These are phyloP conservation scores for Encarsia formosa DNA, from an alignment of 2,888 invertebrate genomes.

Conservation along the genomic window DNA sequence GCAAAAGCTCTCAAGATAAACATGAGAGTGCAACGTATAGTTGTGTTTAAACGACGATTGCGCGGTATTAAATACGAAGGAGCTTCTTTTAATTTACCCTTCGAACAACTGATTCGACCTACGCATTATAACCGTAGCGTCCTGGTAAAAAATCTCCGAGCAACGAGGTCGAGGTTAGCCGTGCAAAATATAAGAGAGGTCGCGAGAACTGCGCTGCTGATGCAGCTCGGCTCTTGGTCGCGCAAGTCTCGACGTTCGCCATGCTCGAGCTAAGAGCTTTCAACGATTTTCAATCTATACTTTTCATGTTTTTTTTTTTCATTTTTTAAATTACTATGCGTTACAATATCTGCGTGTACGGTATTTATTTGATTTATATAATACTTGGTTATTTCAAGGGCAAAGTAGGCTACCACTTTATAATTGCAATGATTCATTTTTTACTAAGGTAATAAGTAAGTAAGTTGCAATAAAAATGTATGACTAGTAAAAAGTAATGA, in stretches of 20 bases:
- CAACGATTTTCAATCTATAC: not conserved
- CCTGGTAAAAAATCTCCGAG: conserved; percentile 20
- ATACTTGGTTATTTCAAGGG: no score
- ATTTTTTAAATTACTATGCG: not conserved
- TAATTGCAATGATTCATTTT: no score
- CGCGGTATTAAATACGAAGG: no score
- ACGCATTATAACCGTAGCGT: not conserved
- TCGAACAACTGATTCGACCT: conserved; percentile 1
- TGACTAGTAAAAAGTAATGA: no score
- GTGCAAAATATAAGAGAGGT: conserved; percentile 22
- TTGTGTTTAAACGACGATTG: no score
- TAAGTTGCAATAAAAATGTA: no score
- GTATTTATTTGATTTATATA: no score
- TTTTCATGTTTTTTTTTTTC: not conserved
- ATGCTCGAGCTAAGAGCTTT: not conserved
- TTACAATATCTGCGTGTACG: not conserved
- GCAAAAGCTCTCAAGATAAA: no score
- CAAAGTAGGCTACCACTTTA: no score
- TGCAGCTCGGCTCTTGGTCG: not conserved
- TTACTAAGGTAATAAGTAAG: no score
- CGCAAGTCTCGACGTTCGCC: not conserved
- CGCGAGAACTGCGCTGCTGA: not conserved
- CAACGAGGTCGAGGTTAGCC: conserved; percentile 28
- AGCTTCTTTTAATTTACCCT: conserved; percentile 7
- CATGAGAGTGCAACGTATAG: no score